Base-by-base conservation (phyloP, 2,113 vertebrate genomes). In the Melanerpes aurifrons region DNA sequence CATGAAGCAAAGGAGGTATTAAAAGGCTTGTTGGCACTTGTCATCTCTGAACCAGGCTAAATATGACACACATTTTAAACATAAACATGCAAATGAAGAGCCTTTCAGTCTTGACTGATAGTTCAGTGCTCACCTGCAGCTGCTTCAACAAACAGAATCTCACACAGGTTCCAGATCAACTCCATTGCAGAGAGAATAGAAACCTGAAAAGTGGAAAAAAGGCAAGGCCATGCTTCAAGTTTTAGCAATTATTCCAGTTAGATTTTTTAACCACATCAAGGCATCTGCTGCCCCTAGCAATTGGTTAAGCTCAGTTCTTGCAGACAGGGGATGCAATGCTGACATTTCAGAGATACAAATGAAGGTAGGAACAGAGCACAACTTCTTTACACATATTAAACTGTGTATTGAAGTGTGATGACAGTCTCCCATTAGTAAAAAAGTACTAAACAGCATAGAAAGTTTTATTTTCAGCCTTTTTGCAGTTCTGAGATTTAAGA, bases 141-240 rank as follows among this genome's bases (percentile, higher is more conserved):
- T 66, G 98, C 98, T 81, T 99, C 99, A 31, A 99, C 98, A 94
- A 99, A 99, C 53, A 99, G 98, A 77, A 99, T 99, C 97, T 99
- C 99, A 97, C 99, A 99, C 21, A 99, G 98, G 94, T 99, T 99
- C 99, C 99, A 99, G 94, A 99, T 99, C 82, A 99, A 98, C 92
- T 99, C 99, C 83, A 99, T 98, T 1, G 99, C 99, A 90, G 99
- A 98, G 68, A 99, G 98, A 97, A 99, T 98, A 24, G 98, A 99
- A 67, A 99, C 97, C 99, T 99, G 83, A 6, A 47, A 25, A 45
- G 43, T 15, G 15, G 15, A 53, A 53, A 70, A 77, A 82, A 68
- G 72, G 68, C 43, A 87, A 48, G 56, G 31, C 28, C n/a, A 10
- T 14, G 7, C 31, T 72, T 89, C 69, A 94, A 45, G 40, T 21